Percentiles rank a stretch among this genome's conserved stretches.
Conservation (phyloP, 2,888 invertebrate genomes). For the Hirtodrosophila histrioides region DNA sequence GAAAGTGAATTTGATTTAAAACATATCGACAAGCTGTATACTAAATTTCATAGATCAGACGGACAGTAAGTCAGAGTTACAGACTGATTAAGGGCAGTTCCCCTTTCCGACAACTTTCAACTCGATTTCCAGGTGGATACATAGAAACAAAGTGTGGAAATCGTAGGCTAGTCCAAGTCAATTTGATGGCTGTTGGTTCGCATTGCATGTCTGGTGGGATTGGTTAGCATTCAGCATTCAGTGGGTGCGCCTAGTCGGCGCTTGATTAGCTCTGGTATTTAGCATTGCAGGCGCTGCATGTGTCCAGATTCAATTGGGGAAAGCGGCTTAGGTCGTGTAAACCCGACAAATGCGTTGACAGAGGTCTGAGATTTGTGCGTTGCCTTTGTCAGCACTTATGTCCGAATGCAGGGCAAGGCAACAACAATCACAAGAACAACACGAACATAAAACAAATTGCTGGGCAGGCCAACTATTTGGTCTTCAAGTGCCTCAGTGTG, state of each 20-base stretch:
- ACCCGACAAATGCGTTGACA: conserved; percentile 59
- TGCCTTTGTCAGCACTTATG: conserved; percentile 58
- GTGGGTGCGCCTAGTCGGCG: conserved; percentile 35
- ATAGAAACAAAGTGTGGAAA: too few relatives aligned
- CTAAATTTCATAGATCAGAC: too few relatives aligned
- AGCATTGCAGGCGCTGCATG: conserved; percentile 5
- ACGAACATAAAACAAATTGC: too few relatives aligned
- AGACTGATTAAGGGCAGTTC: too few relatives aligned
- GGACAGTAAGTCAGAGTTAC: too few relatives aligned
- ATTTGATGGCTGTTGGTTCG: too few relatives aligned
- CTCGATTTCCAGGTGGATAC: too few relatives aligned
- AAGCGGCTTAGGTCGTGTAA: conserved; percentile 76
- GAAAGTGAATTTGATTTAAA: too few relatives aligned
- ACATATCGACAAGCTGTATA: too few relatives aligned
- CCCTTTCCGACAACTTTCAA: too few relatives aligned
- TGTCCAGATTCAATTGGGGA: conserved; percentile 28
- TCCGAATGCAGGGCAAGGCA: conserved; percentile 67
- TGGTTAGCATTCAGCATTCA: not conserved
- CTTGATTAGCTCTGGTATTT: conserved; percentile 40
- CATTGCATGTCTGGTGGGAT: too few relatives aligned
- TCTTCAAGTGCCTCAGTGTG: conserved; percentile 21
- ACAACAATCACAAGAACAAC: conserved; percentile 32
- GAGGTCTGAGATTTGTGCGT: conserved; percentile 59
- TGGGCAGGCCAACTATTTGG: conserved; percentile 24
- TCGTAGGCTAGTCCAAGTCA: too few relatives aligned